A percentile compares a stretch with the other conserved stretches of the same genome.
phyloP scores from a whole-genome alignment of 2,797 vertebrate genomes.

The Rhinogobio ventralis region DNA sequence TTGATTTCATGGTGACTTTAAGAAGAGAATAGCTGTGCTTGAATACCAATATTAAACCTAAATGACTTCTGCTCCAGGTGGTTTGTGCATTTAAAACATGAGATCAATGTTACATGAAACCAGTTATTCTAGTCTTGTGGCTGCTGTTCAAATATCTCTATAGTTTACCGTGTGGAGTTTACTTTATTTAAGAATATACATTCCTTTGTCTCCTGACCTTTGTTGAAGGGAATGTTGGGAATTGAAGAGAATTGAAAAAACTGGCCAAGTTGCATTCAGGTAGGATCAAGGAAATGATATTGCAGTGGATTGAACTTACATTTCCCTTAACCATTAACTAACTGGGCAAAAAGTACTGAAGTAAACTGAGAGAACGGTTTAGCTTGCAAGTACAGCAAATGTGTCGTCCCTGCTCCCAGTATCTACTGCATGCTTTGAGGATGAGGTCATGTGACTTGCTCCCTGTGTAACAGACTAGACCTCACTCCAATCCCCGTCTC shows the following conservation, averaged over 20 bases:
- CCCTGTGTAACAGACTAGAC: background rate
- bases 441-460: conserved; percentile 38
- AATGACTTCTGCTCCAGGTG: background rate
- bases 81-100: conserved; percentile 10
- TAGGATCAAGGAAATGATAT: background rate
- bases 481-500: background rate
- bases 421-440: conserved; percentile 25
- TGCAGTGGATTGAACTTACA: background rate
- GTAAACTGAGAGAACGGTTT: background rate
- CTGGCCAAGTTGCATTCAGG: background rate
- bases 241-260: background rate
- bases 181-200: conserved; percentile 27
- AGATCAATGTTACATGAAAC: conserved; percentile 14
- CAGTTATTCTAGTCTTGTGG: conserved; percentile 22
- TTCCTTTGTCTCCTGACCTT: conserved; percentile 8
- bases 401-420: background rate
- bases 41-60: background rate
- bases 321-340: conserved; percentile 36
- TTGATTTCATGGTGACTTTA: background rate
- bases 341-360: background rate
- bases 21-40: background rate
- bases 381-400: background rate
- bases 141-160: conserved; percentile 8
- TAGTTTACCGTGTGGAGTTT: background rate
- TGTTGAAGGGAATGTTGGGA: conserved; percentile 6